These are phyloP conservation scores for Athene cunicularia DNA, from an alignment of 2,113 vertebrate species.

Conservation along the genomic window DNA sequence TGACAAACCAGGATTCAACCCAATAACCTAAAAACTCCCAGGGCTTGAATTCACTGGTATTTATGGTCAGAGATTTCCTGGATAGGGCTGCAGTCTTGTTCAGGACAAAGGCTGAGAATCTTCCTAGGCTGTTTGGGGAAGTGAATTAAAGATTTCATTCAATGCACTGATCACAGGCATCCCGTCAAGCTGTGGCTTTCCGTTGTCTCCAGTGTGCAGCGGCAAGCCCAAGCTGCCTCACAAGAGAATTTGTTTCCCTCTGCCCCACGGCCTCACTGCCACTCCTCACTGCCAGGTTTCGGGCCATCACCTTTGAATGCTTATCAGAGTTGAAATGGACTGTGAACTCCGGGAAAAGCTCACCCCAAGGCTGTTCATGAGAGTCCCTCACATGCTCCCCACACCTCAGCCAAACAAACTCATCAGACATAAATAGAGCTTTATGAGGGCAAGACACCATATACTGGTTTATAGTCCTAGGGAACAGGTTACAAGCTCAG, in stretches of 20 bases:
- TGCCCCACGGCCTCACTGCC: accelerated
- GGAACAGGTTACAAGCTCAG: neutral
- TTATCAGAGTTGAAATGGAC: neutral
- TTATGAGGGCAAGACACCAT: neutral
- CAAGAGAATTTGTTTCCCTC: neutral
- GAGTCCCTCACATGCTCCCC: neutral
- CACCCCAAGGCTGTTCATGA: neutral
- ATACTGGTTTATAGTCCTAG: neutral
- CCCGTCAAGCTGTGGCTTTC: neutral
- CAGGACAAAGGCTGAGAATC: neutral
- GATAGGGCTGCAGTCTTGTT: accelerated
- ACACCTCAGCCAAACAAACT: neutral
- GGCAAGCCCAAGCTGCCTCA: neutral
- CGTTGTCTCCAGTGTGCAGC: neutral
- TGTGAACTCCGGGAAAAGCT: neutral
- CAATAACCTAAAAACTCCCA: neutral
- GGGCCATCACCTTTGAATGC: neutral
- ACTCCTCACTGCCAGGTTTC: too few relatives aligned
- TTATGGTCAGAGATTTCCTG: neutral
- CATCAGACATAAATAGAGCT: neutral
- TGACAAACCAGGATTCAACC: neutral
- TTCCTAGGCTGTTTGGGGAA: neutral
- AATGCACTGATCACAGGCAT: neutral
- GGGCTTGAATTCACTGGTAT: neutral
- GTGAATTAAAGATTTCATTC: neutral